Evolutionary conservation across 2,797 vertebrate genomes (phyloP), one percentile per base, ranked within the genome.

Genomic region (Sandelia bainsii): DNA sequence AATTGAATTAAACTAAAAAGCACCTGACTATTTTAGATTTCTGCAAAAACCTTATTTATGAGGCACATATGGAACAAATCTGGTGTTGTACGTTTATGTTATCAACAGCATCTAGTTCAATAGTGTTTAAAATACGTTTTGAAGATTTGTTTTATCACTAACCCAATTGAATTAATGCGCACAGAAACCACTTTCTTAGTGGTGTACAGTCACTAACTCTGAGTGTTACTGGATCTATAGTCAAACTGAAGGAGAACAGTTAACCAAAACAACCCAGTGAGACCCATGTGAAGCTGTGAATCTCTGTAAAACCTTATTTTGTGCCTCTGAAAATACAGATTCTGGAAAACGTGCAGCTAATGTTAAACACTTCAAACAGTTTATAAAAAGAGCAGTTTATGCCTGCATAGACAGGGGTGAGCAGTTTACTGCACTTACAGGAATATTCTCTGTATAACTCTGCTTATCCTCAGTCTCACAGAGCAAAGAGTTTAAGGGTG

Each of bases 301-400:
- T 29, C 37, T 42, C 16, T 11, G 14, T 20, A 17, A 50, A 73
- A 51, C 20, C 8, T 0, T 37, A n/a, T 48, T 50, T 40, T 49
- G 67, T 66, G 77, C 27, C 11, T 1, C 52, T n/a, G 42, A 34
- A 42, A 75, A 59, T 45, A 60, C 1, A 59, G 53, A 64, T 48
- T 3, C 23, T 29, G 22, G 29, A 3, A 44, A 71, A 67, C 0
- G 22, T 50, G 62, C 71, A 75, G 59, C 48, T 72, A 44, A 64
- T 63, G 77, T 44, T 50, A 14, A 72, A 71, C 70, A 75, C 70
- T 77, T 81, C 67, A 77, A 63, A 77, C 11, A 5, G 23, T 14
- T 72, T 62, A 40, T 70, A 67, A 69, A 72, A 66, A 40, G 63
- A 53, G 17, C 67, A 62, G 59, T 0, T 37, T 37, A 49, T 10